Base-by-base conservation (phyloP, 2,888 invertebrate genomes). In the Ichneumon xanthorius region DNA sequence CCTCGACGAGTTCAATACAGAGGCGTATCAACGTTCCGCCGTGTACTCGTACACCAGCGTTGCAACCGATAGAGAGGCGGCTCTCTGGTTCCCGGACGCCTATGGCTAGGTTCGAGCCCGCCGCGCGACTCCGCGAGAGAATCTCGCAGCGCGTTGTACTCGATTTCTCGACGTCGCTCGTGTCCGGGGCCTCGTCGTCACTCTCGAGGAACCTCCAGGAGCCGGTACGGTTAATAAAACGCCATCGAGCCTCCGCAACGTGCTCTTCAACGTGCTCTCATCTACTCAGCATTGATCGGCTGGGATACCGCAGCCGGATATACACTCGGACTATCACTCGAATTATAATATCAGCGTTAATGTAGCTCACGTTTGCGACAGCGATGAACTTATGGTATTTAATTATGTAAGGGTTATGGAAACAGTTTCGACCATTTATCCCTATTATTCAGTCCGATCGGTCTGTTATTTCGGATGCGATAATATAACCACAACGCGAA, bases 161-260 rank as follows among this genome's bases (percentile, higher is more conserved):
- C 80, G 67, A 80, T 80, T 80, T 80, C 80, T 67, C 80, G 67
- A 14, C 45, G 80, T 67, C 67, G 55, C 73, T 73, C 73, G 63
- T 76, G 50, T 48, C 45, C 45, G 45, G 45, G 45, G 76, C 26
- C 58, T 78, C 78, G 68, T 70, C 55, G 78, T 78, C 78, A 55
- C 67, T 77, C 73, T 79, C 87, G 85, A 84, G 82, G 87, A 85
- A 58, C 75, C 81, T 85, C 87, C 45, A 33, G 30, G 70, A 87
- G 83, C 84, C 86, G 78, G 71, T 53, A 50, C 84, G 85, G 76
- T 80, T 86, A 85, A 84, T 58, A 58, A 82, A 72, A 83, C 70
- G 33, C 79, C 71, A 71, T 58, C 61, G 61, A 50, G 78, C 26
- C 22, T 7, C 68, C 45, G 58, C 33, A 58, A 45, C 78, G 78